Evolutionary conservation across 2,888 invertebrate genomes (phyloP), one percentile per base, ranked within the genome.

Genomic region (Zele albiditarsus): DNA sequence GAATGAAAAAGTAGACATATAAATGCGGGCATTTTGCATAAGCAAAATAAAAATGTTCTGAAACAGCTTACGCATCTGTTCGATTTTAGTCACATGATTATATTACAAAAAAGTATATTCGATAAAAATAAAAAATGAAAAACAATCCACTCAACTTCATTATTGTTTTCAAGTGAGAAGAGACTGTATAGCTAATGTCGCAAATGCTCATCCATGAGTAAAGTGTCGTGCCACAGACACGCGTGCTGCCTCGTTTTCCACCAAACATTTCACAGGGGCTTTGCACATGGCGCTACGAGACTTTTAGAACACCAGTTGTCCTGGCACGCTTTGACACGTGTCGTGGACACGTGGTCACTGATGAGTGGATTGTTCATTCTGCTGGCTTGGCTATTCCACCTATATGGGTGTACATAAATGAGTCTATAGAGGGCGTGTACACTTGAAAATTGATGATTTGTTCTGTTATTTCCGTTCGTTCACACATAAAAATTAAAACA

Each of bases 361-460:
- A 86, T 80, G 88, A 87, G 88, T 86, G 85, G 88, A 89, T 88
- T 89, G 89, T 88, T 89, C 89, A 88, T 87, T 88, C 87, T 84
- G 79, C 81, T 82, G 84, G 85, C 83, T 79, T 78, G 77, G 66
- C 65, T 76, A 74, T 77, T 70, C 69, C 75, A 76, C 77, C 76
- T 73, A 78, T 73, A 53, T 28, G 28, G 20, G 31, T 25, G 31
- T 25, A 68, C 27, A 10, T 23, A n/a, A 23, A 49, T 14, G 14
- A 10, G 33, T 65, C 10, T 38, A 65, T 23, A 65, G 10, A 25
- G 4, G 38, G 33, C 38, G 63, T 63, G 63, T n/a, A 20, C 10
- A 31, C 31, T 63, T 20, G 63, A 63, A 23, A 63, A 63, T 20
- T n/a, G 6, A 63, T 33, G 33, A 60, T 60, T 58, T 58, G 28